Conservation (phyloP, 2,797 vertebrate genomes). For the Semaprochilodus insignis region DNA sequence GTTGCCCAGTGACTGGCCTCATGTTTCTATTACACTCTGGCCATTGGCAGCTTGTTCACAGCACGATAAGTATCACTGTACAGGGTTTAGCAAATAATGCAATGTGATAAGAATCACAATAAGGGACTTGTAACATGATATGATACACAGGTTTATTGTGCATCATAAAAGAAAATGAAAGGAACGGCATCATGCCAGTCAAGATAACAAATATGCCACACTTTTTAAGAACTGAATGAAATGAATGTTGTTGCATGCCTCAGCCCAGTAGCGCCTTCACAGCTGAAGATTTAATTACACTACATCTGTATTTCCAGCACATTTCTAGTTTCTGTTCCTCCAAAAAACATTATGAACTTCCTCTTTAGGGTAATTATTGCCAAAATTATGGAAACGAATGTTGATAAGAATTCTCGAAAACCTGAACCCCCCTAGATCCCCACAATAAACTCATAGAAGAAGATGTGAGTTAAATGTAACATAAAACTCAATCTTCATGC, state of each 20-base stretch:
- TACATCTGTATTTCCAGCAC: not conserved
- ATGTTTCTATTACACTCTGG: slow-evolving; percentile 11
- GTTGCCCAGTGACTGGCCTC: slow-evolving; percentile 7
- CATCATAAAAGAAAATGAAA: not conserved
- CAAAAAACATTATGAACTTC: not conserved
- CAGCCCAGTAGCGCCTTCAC: not conserved
- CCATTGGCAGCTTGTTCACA: not conserved
- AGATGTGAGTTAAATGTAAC: no score
- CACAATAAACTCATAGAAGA: not conserved
- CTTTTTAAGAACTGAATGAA: not conserved
- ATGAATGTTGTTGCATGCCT: not conserved
- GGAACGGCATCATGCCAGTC: not conserved
- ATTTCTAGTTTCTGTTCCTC: not conserved
- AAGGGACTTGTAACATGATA: not conserved
- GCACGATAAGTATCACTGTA: not conserved
- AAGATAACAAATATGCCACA: not conserved
- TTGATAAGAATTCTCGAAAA: not conserved
- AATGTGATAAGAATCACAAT: not conserved
- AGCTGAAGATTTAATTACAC: slow-evolving; percentile 3
- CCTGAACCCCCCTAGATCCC: not conserved
- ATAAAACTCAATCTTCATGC: no score
- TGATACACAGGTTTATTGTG: slow-evolving; percentile 13
- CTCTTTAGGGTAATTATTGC: not conserved
- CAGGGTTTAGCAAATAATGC: not conserved
- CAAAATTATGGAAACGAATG: not conserved